phyloP scores from a whole-genome alignment of 2,888 invertebrate genomes.

The Protula sp. region DNA sequence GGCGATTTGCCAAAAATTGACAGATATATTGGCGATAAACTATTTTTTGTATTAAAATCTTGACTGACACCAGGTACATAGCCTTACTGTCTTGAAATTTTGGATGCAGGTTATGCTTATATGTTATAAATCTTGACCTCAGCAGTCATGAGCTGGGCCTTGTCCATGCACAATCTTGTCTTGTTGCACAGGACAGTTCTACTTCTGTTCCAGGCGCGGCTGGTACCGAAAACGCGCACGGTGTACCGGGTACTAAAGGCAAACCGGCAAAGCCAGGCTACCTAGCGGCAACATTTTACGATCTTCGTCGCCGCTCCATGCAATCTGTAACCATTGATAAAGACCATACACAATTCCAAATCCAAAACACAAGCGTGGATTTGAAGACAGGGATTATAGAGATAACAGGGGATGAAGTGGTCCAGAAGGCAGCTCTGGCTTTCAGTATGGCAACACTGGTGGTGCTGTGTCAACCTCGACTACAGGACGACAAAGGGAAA shows the following conservation, averaged over 20 bases:
- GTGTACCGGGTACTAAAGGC: not conserved
- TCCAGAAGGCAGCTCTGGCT: slow-evolving; percentile 54
- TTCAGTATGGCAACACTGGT: slow-evolving; percentile 56
- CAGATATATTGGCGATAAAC: too few relatives aligned
- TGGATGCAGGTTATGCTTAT: too few relatives aligned
- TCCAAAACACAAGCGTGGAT: too few relatives aligned
- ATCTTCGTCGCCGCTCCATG: not conserved
- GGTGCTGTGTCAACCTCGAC: slow-evolving; percentile 29
- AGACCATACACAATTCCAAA: too few relatives aligned
- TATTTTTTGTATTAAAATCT: too few relatives aligned
- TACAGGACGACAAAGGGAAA: slow-evolving; percentile 27
- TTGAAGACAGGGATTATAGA: not conserved
- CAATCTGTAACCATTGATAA: not conserved
- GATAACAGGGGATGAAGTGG: slow-evolving; percentile 37
- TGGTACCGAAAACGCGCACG: not conserved
- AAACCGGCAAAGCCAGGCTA: not conserved
- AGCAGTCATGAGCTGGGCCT: too few relatives aligned
- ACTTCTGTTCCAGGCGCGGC: not conserved
- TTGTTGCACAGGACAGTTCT: too few relatives aligned
- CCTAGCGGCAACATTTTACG: not conserved
- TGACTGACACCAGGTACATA: too few relatives aligned
- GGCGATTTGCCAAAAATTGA: too few relatives aligned
- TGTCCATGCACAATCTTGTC: too few relatives aligned
- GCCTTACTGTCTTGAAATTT: too few relatives aligned
- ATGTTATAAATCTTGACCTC: too few relatives aligned